Conservation (phyloP, 1,140 invertebrate genomes). For the Danaus plexippus region DNA sequence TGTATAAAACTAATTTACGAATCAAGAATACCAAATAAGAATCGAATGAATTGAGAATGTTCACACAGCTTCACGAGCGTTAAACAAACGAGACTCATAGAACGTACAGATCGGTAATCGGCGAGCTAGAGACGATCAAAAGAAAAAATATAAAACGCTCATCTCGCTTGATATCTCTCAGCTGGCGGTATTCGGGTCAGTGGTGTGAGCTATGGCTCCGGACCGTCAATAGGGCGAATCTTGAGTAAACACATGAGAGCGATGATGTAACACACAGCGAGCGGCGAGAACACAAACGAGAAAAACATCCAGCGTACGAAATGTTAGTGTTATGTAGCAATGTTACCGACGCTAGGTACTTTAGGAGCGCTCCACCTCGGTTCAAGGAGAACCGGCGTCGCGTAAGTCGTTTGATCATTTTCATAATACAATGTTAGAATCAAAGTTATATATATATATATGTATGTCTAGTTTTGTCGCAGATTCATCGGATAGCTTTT, state of each 20-base stretch:
- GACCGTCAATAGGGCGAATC: constrained; percentile 44
- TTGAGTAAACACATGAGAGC: constrained; percentile 47
- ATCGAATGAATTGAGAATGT: too few species aligned
- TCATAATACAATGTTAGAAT: constrained; percentile 9
- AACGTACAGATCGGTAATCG: not conserved
- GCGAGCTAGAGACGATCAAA: constrained; percentile 26
- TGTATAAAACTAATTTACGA: too few species aligned
- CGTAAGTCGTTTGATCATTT: constrained; percentile 21
- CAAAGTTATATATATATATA: constrained; percentile 5
- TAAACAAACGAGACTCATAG: too few species aligned
- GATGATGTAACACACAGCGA: constrained; percentile 47
- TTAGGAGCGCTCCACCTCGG: constrained; percentile 17
- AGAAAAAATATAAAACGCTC: constrained; percentile 27
- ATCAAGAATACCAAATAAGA: too few species aligned
- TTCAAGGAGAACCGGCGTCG: constrained; percentile 40
- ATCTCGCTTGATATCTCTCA: constrained; percentile 30
- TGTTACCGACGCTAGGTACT: constrained; percentile 20
- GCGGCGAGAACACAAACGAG: constrained; percentile 42
- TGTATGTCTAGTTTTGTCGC: too few species aligned
- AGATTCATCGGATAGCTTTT: too few species aligned
- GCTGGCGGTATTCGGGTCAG: constrained; percentile 58
- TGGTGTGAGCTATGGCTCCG: constrained; percentile 47
- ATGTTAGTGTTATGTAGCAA: constrained; percentile 9
- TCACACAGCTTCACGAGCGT: too few species aligned
- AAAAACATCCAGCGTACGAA: constrained; percentile 27